Evolutionary conservation across 2,797 vertebrate genomes (phyloP), one percentile per base, ranked within the genome.

Genomic region (Yasuhikotakia modesta): DNA sequence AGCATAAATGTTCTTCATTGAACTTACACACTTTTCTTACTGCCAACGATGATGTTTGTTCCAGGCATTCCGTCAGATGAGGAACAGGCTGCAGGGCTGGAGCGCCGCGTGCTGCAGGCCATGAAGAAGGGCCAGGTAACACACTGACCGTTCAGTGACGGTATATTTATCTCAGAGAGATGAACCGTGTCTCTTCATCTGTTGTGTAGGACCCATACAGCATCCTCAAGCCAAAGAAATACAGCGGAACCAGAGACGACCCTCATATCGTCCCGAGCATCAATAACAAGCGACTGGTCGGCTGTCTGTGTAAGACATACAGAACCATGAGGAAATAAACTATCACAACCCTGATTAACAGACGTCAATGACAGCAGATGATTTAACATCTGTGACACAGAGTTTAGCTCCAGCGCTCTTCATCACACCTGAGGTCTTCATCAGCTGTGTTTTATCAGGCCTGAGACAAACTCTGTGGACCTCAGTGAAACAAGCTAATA

Each of bases 21-120:
- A n/a, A n/a, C n/a, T n/a, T n/a, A n/a, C n/a, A n/a, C n/a, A n/a
- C n/a, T n/a, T n/a, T n/a, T n/a, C n/a, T n/a, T n/a, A n/a, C n/a
- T n/a, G n/a, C n/a, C n/a, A n/a, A n/a, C n/a, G 5, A 39, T 39
- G 10, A 5, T 39, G 39, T 22, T 12, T 57, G 13, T 5, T 57
- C 24, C 82, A 95, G 93, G 93, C 58, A 83, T 95, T 70, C 94
- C 94, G 22, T 93, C 92, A 30, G 93, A 95, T 90, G 94, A 95
- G 0, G 92, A 95, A 46, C 94, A 95, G 84, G 92, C 92, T 3
- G 94, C 93, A 21, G 94, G 94, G 2, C 79, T 94, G 81, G 94
- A 95, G 83, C 82, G 90, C 11, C 91, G 88, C 4, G 61, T 89
- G 21, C 13, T 94, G 63, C 84, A 91, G 84, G 90, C 87, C 5